Conservation (phyloP, 2,113 vertebrate genomes). For the Okapia johnstoni region DNA sequence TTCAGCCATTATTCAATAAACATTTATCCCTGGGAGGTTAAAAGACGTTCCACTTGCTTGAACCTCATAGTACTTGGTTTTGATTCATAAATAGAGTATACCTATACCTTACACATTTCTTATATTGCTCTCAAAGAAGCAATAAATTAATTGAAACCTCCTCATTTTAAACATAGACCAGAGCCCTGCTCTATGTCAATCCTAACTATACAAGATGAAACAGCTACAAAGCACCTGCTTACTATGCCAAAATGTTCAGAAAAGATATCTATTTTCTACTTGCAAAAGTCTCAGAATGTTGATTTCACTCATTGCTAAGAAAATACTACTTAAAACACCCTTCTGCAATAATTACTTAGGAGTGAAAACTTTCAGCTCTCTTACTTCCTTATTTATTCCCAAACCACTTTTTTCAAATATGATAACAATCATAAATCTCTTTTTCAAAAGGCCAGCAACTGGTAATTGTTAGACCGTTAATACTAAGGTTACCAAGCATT, state of each 20-base stretch:
- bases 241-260: not conserved
- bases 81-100: conserved; percentile 29
- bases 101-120: not conserved
- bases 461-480: conserved; percentile 54
- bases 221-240: not conserved
- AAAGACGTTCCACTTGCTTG: not conserved
- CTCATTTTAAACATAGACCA: conserved; percentile 26
- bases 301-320: not conserved
- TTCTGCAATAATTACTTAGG: conserved; percentile 41
- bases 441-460: conserved; percentile 47
- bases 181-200: not conserved
- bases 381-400: conserved; percentile 26
- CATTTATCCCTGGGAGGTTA: not conserved
- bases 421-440: conserved; percentile 43
- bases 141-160: conserved; percentile 23
- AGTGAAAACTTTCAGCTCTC: conserved; percentile 2
- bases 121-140: not conserved
- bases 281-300: not conserved
- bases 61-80: not conserved
- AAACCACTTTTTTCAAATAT: conserved; percentile 38
- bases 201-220: not conserved
- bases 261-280: not conserved
- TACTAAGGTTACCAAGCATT: conserved; percentile 42
- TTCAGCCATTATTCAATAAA: not conserved
- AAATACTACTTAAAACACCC: conserved; percentile 4